These are phyloP conservation scores for Plecotus auritus DNA, from an alignment of 2,113 vertebrate species.

Conservation along the genomic window DNA sequence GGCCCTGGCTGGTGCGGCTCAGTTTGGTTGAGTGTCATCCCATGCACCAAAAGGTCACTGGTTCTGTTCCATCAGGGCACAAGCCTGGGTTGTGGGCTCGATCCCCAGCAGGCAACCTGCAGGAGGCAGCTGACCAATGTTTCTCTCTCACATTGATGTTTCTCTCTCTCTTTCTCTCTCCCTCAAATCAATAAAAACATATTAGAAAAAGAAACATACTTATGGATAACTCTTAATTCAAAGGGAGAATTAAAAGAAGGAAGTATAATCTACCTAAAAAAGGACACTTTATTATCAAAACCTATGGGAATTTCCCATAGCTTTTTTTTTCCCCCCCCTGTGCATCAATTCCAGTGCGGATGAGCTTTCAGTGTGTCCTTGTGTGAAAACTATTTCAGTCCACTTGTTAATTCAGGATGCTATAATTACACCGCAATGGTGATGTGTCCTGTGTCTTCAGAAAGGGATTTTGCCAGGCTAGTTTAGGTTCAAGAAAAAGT, in stretches of 20 bases:
- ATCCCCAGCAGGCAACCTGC: too few relatives aligned
- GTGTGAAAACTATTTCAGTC: neutral
- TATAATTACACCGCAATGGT: neutral
- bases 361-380: neutral
- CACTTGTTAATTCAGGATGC: neutral
- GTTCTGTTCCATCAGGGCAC: too few relatives aligned
- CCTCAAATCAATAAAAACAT: too few relatives aligned
- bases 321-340: too few relatives aligned
- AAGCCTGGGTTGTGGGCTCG: too few relatives aligned
- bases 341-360: neutral
- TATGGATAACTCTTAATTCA: neutral
- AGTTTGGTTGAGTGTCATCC: too few relatives aligned
- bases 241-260: neutral
- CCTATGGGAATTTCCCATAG: too few relatives aligned
- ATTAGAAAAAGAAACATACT: neutral
- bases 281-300: neutral
- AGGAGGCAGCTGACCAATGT: too few relatives aligned
- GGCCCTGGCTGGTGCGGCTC: too few relatives aligned
- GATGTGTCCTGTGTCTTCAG: neutral
- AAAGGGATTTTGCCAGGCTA: neutral
- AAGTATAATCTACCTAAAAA: neutral
- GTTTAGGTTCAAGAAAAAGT: neutral
- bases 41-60: too few relatives aligned
- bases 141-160: too few relatives aligned
- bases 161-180: too few relatives aligned